These are phyloP conservation scores for Synergus japonicus DNA, from an alignment of 2,888 invertebrate species.

Conservation along the genomic window DNA sequence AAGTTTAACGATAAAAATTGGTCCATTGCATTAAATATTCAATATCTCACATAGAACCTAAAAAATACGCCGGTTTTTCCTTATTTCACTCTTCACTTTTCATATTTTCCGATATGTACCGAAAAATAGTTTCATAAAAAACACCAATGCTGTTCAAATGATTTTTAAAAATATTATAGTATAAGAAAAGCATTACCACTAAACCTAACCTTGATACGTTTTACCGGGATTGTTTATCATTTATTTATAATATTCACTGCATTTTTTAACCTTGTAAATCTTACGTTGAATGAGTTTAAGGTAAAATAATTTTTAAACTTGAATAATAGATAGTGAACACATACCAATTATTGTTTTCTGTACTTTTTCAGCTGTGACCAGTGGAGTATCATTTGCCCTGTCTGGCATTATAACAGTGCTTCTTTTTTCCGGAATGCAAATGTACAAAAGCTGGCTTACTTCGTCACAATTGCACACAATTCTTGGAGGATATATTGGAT, in stretches of 20 bases:
- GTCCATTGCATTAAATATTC: background rate
- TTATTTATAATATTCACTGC: too few species aligned
- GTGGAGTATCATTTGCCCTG: conserved; percentile 86
- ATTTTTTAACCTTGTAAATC: too few species aligned
- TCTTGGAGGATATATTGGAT: conserved; percentile 93
- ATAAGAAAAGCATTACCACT: background rate
- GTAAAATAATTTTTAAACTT: too few species aligned
- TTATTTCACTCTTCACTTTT: background rate
- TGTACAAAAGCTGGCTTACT: conserved; percentile 89
- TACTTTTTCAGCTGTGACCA: conserved; percentile 82
- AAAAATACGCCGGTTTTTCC: background rate
- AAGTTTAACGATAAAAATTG: background rate
- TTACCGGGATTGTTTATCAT: background rate
- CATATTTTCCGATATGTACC: background rate
- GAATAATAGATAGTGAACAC: too few species aligned
- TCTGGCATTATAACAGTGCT: conserved; percentile 89
- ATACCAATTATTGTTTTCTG: too few species aligned
- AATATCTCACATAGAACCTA: background rate
- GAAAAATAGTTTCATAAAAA: background rate
- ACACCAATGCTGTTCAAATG: background rate
- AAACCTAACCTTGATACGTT: background rate
- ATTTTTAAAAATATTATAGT: background rate
- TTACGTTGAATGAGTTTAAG: too few species aligned
- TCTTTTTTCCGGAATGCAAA: conserved; percentile 95
- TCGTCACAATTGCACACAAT: conserved; percentile 91